phyloP scores from a whole-genome alignment of 2,113 vertebrate species.

The Equus przewalskii region DNA sequence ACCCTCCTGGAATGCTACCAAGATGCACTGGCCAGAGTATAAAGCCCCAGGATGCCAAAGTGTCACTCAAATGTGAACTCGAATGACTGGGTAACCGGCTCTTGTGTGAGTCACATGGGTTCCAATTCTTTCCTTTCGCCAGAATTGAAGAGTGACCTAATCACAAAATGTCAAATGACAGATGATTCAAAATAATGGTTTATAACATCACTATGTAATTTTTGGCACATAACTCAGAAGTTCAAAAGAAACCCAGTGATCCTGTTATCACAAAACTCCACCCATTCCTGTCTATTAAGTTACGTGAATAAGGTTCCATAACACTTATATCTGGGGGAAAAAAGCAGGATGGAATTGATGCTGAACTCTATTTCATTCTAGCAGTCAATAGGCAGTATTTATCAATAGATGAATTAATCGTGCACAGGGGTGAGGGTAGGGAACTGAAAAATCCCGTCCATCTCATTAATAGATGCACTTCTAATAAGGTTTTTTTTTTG shows the following conservation, averaged over 20 bases:
- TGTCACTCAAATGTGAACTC: not conserved
- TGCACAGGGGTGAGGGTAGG: not conserved
- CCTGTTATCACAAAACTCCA: not conserved
- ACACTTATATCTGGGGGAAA: not conserved
- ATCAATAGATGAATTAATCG: not conserved
- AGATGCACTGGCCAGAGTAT: not conserved
- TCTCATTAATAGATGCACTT: not conserved
- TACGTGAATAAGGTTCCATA: not conserved
- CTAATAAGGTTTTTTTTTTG: constrained; percentile 1
- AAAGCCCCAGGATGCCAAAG: not conserved
- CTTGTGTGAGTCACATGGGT: not conserved
- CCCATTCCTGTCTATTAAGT: not conserved
- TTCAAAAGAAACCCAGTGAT: not conserved
- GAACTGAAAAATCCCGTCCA: not conserved
- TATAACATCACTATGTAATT: constrained; percentile 33
- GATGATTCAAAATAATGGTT: constrained; percentile 38
- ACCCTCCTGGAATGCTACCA: not conserved
- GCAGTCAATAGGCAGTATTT: not conserved
- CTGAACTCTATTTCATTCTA: not conserved
- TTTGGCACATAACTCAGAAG: constrained; percentile 24
- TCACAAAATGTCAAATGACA: constrained; percentile 23
- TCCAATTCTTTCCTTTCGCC: constrained; percentile 18
- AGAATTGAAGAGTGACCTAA: constrained; percentile 34
- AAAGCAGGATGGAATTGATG: not conserved
- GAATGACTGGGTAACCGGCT: not conserved